Base-by-base conservation (phyloP, 2,888 invertebrate species). In the Eudasyphora cyanicolor region DNA sequence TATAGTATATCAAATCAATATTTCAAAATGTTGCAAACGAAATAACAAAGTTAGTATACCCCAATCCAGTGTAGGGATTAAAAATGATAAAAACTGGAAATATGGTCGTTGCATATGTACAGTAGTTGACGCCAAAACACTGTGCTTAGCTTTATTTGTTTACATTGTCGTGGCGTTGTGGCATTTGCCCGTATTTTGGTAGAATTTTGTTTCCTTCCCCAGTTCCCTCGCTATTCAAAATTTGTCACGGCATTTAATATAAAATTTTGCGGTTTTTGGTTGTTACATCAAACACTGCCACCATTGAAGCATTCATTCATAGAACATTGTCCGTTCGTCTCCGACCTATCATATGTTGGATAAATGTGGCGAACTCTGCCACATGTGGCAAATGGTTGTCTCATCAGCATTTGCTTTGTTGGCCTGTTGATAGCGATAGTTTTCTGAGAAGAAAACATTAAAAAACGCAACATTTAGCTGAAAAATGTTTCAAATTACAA, bases 241-340 rank as follows among this genome's bases (percentile, higher is more conserved):
- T 74, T 79, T 84, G 84, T 84, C 84, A 84, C 84, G 82, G 84
- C 76, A 82, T 24, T 84, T 82, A 82, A 77, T 27, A 79, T 70
- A 64, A 69, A 32, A 73, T 60, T 78, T 84, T 84, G 84, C 70
- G 84, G 84, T 84, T 79, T n/a, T n/a, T 77, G 29, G 21, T 64
- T 69, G 45, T 35, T 69, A 38, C 35, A 38, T 69, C 49, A 54
- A 67, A 81, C 38, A 73, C n/a, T 70, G 10, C 10, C 17, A 62
- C 12, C 14, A 78, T 60, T 76, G 57, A 71, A 78, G 64, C 76
- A 77, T 64, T 64, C 80, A 78, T 73, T 73, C 54, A 73, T 54
- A 79, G 67, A 79, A 60, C 75, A 35, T 32, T n/a, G 64, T 14
- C 42, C 29, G 49, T 51, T 8, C 32, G 6, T 79, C 27, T 42